These are phyloP conservation scores for Hafferia zeledoni DNA, from an alignment of 2,797 vertebrate genomes.

Conservation along the genomic window DNA sequence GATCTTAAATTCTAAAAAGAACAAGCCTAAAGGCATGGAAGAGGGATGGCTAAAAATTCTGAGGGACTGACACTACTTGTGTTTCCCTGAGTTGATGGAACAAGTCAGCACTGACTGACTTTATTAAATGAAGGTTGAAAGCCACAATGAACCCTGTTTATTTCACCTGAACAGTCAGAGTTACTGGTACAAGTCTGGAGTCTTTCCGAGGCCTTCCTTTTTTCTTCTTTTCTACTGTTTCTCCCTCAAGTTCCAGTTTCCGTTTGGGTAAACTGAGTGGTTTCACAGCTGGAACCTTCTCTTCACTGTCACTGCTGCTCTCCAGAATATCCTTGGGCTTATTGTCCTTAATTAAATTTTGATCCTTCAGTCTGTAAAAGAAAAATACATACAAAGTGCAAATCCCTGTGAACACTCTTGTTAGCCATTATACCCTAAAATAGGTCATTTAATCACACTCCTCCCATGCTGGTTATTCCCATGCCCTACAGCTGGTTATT, in stretches of 20 bases:
- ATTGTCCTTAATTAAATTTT: constrained; percentile 80
- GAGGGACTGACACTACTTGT: background rate
- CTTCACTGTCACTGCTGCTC: constrained; percentile 96
- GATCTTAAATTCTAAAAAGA: background rate
- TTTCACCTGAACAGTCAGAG: constrained; percentile 81
- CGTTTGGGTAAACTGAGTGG: constrained; percentile 85
- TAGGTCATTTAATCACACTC: background rate
- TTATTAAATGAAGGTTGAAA: background rate
- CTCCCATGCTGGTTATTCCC: background rate
- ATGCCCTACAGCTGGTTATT: background rate
- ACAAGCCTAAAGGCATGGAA: background rate
- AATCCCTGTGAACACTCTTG: background rate
- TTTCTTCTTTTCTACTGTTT: constrained; percentile 94
- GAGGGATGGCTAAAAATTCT: background rate
- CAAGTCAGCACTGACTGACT: background rate
- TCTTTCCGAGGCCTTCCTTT: constrained; percentile 96
- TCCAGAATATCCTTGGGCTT: constrained; percentile 87
- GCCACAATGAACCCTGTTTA: background rate
- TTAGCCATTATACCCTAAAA: background rate
- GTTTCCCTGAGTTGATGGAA: background rate
- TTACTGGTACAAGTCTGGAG: constrained; percentile 83
- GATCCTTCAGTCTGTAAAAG: constrained; percentile 84
- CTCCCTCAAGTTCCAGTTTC: constrained; percentile 89
- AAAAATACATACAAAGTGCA: background rate
- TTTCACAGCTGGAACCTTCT: constrained; percentile 87